Evolutionary conservation across 2,113 vertebrate genomes (phyloP).

Genomic region (Oryzias melastigma): DNA sequence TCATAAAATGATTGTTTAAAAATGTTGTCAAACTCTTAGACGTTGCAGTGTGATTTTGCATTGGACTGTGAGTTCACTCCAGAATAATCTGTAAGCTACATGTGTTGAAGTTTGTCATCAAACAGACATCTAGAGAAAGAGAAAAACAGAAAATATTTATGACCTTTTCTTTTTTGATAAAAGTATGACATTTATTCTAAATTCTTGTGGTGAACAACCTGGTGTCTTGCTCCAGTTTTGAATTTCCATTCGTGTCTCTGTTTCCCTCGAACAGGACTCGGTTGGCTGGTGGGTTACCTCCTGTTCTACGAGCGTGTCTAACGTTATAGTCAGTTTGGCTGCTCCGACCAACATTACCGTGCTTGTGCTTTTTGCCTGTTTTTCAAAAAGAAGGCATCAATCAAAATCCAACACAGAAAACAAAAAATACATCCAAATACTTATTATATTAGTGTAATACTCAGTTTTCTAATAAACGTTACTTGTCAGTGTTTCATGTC

Average conservation of each 20-base stretch:
- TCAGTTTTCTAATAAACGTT: slow-evolving; percentile 65
- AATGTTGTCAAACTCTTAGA: background rate
- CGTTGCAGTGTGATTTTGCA: background rate
- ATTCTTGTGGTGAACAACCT: slow-evolving; percentile 36
- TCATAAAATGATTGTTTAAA: background rate
- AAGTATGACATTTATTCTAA: background rate
- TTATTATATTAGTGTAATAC: too few species aligned
- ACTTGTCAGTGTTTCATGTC: slow-evolving; percentile 55
- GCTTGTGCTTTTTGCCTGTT: slow-evolving; percentile 73
- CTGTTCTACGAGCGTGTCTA: slow-evolving; percentile 65
- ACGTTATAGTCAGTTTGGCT: slow-evolving; percentile 69
- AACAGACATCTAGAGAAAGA: slow-evolving; percentile 61
- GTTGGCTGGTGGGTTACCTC: slow-evolving; percentile 57
- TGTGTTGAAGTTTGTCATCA: slow-evolving; percentile 45
- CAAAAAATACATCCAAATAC: background rate
- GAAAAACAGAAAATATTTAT: background rate
- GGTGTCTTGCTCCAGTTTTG: slow-evolving; percentile 46
- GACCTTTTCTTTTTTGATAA: background rate
- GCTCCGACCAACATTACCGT: slow-evolving; percentile 49
- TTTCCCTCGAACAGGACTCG: slow-evolving; percentile 58
- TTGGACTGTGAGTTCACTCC: background rate
- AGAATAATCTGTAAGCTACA: slow-evolving; percentile 34
- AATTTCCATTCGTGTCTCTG: slow-evolving; percentile 39
- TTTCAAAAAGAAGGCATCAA: background rate
- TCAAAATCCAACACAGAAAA: background rate